phyloP scores from a whole-genome alignment of 2,797 vertebrate genomes.

The Girardinus metallicus region DNA sequence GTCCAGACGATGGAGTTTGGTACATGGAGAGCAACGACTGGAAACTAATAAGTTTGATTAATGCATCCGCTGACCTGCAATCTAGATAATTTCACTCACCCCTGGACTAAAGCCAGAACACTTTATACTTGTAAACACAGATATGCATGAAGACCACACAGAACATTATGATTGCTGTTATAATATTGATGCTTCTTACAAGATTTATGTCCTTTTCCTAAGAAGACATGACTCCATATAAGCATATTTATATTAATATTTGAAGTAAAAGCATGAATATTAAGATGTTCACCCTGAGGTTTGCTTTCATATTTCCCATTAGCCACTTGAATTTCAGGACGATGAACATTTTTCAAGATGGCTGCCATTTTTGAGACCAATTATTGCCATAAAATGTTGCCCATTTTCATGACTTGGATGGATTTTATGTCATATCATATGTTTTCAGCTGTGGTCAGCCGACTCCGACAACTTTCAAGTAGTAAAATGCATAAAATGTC shows the following conservation, averaged over 20 bases:
- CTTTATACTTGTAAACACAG: background rate
- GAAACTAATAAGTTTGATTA: constrained; percentile 47
- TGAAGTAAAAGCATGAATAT: too few species aligned
- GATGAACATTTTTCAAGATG: too few species aligned
- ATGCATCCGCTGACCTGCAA: constrained; percentile 25
- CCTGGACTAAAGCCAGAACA: constrained; percentile 1
- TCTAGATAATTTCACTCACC: constrained; percentile 15
- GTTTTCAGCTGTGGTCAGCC: background rate
- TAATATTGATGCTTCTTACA: background rate
- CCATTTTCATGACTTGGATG: too few species aligned
- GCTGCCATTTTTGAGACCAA: background rate
- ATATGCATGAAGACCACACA: background rate
- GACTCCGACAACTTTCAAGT: background rate
- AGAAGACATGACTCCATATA: background rate
- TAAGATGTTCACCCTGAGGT: too few species aligned
- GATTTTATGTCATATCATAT: background rate
- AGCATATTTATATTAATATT: too few species aligned
- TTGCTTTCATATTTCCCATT: too few species aligned
- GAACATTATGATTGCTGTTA: background rate
- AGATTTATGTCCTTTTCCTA: background rate
- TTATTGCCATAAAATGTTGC: too few species aligned
- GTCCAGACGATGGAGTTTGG: constrained; percentile 36
- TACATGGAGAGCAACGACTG: constrained; percentile 25
- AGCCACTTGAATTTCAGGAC: background rate
- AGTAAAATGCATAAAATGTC: background rate